These are phyloP conservation scores for Cisticola juncidis DNA, from an alignment of 2,113 vertebrate species.

Conservation along the genomic window DNA sequence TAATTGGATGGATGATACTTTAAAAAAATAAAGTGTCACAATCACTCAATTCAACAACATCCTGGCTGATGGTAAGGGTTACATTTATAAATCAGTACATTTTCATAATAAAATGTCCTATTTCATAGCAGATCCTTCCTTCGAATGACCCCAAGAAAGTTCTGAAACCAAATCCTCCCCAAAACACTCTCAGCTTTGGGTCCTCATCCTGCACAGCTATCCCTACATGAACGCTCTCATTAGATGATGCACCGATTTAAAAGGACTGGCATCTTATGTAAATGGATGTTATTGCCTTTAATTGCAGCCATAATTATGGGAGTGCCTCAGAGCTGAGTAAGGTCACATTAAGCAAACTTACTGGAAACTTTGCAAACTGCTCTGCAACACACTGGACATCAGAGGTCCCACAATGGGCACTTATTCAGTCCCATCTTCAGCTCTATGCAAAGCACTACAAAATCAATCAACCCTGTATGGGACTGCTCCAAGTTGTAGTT, in stretches of 20 bases:
- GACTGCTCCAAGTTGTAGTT: accelerated
- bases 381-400: not conserved
- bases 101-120: not conserved
- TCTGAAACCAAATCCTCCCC: not conserved
- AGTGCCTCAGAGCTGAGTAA: conserved; percentile 33
- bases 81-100: not conserved
- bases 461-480: not conserved
- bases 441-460: not conserved
- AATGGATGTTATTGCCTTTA: conserved; percentile 29
- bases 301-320: conserved; percentile 54
- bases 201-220: not conserved
- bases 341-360: conserved; percentile 44
- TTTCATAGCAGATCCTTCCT: not conserved
- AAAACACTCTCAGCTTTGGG: not conserved
- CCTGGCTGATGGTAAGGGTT: not conserved
- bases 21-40: not conserved
- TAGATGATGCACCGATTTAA: not conserved
- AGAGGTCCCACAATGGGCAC: not conserved
- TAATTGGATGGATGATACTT: not conserved
- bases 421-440: not conserved
- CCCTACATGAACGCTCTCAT: not conserved
- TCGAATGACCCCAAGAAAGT: not conserved
- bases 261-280: conserved; percentile 25
- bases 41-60: not conserved
- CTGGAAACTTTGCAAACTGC: conserved; percentile 28